phyloP scores from a whole-genome alignment of 2,888 invertebrate genomes.

The Torymus texanus region DNA sequence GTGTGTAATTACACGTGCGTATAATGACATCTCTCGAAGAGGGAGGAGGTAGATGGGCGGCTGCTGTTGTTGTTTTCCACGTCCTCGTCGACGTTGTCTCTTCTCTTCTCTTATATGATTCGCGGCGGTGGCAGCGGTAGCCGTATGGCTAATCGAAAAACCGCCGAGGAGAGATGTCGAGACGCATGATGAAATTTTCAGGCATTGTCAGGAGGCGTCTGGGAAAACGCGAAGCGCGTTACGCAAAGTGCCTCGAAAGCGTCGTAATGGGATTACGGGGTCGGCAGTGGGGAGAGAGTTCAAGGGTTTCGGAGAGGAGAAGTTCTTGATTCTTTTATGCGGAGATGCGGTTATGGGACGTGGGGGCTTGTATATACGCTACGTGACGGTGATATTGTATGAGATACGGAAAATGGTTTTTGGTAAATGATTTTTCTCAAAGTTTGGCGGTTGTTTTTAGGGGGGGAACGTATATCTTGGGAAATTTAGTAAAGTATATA shows the following conservation, averaged over 20 bases:
- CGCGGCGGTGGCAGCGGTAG: too few species aligned
- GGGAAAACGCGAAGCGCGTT: neutral
- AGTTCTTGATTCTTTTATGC: neutral
- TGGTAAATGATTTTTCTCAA: too few species aligned
- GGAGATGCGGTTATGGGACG: neutral
- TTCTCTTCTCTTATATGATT: too few species aligned
- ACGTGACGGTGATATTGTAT: constrained; percentile 5
- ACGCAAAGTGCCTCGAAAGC: too few species aligned
- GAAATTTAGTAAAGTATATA: too few species aligned
- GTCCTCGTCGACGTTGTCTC: neutral
- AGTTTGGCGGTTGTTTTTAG: too few species aligned
- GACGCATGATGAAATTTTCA: constrained; percentile 2
- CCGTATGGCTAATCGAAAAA: too few species aligned
- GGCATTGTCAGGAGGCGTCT: constrained; percentile 7
- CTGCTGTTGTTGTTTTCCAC: neutral
- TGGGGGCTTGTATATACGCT: neutral
- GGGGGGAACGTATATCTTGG: too few species aligned
- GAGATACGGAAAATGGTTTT: too few species aligned
- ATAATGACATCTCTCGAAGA: constrained; percentile 36
- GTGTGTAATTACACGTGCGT: constrained; percentile 31
- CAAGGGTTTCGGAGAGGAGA: too few species aligned
- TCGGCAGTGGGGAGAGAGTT: too few species aligned
- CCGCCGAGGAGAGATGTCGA: neutral
- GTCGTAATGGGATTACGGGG: too few species aligned
- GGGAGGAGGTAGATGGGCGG: neutral